Conservation (phyloP, 2,888 invertebrate genomes). For the Ophion ventricosus region DNA sequence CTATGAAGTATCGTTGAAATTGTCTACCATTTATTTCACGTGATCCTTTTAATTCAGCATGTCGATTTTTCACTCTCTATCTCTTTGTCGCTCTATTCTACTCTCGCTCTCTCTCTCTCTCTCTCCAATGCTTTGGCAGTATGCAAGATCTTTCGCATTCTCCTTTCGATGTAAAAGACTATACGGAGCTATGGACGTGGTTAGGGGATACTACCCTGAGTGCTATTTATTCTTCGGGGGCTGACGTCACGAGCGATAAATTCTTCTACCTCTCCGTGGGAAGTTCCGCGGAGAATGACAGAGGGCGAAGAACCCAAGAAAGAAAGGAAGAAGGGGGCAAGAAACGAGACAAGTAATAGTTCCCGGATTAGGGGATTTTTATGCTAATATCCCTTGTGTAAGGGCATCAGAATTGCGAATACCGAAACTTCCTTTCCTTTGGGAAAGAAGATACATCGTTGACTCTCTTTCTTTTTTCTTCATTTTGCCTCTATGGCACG, state of each 20-base stretch:
- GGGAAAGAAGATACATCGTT: constrained; percentile 46
- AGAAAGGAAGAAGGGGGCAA: background rate
- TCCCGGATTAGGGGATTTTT: constrained; percentile 76
- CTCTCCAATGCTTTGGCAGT: background rate
- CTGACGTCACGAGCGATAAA: constrained; percentile 74
- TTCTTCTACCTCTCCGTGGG: constrained; percentile 72
- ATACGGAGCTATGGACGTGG: background rate
- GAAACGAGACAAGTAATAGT: constrained; percentile 47
- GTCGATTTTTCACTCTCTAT: background rate
- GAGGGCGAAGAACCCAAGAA: constrained; percentile 35
- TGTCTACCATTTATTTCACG: constrained; percentile 30
- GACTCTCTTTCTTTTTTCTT: background rate
- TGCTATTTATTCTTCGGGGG: constrained; percentile 24
- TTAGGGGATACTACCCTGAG: background rate
- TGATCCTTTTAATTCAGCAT: background rate
- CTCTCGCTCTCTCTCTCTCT: constrained; percentile 1
- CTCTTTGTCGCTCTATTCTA: too few relatives aligned
- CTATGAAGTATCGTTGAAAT: constrained; percentile 47
- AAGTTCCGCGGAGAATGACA: constrained; percentile 69
- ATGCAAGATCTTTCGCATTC: background rate
- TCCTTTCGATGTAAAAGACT: background rate
- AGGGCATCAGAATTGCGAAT: constrained; percentile 60
- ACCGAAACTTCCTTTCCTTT: constrained; percentile 60
- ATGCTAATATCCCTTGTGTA: constrained; percentile 72
- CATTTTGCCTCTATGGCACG: background rate